These are phyloP conservation scores for Euplexia lucipara DNA, from an alignment of 2,888 invertebrate species.

Conservation along the genomic window DNA sequence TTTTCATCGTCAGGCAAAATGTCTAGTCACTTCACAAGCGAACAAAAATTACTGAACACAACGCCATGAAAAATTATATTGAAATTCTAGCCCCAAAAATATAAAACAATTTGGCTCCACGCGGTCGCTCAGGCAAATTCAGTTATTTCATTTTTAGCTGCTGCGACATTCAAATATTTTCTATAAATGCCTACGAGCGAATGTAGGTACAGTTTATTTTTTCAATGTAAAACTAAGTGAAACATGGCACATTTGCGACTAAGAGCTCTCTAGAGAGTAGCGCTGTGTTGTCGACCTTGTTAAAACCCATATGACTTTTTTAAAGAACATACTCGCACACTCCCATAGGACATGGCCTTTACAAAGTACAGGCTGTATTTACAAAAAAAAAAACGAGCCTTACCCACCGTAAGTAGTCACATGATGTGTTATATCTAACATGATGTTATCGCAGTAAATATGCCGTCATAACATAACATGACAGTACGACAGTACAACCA, in stretches of 20 bases:
- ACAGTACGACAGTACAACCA: too few species aligned
- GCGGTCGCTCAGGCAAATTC: background rate
- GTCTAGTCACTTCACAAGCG: background rate
- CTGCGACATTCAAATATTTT: constrained; percentile 14
- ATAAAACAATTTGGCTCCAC: background rate
- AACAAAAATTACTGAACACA: background rate
- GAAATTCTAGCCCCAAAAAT: constrained; percentile 13
- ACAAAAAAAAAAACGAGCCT: too few species aligned
- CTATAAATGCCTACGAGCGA: constrained; percentile 5
- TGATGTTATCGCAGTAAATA: too few species aligned
- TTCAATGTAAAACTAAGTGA: constrained; percentile 52
- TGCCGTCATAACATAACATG: too few species aligned
- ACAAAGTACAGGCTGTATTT: background rate
- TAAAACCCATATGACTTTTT: constrained; percentile 53
- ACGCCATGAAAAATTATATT: background rate
- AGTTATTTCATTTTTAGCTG: constrained; percentile 6
- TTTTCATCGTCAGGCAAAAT: background rate
- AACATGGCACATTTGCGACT: constrained; percentile 56
- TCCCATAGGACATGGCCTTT: constrained; percentile 29
- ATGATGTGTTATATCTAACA: too few species aligned
- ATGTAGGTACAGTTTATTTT: constrained; percentile 26
- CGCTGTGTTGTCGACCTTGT: constrained; percentile 38
- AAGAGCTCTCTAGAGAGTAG: constrained; percentile 51
- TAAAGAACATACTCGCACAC: constrained; percentile 32
- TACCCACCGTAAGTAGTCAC: too few species aligned